Evolutionary conservation across 2,113 vertebrate species (phyloP).

Genomic region (Lethenteron reissneri): DNA sequence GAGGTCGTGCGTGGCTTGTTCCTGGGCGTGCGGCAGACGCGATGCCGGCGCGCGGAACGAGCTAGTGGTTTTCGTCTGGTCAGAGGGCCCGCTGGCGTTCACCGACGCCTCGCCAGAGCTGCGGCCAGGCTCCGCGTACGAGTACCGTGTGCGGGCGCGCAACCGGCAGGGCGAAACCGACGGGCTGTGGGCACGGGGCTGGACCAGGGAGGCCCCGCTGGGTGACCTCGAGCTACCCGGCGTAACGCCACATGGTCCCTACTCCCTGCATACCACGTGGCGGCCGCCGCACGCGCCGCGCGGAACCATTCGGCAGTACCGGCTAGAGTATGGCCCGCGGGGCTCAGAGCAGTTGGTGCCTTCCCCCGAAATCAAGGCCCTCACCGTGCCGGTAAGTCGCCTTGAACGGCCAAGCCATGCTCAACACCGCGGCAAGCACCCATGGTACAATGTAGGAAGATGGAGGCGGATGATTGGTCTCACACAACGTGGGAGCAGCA

Average conservation of each 20-base stretch:
- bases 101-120: slow-evolving; percentile 32
- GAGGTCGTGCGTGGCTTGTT: background rate
- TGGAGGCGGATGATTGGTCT: too few species aligned
- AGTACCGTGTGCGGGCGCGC: slow-evolving; percentile 35
- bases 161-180: slow-evolving; percentile 40
- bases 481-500: too few species aligned
- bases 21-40: slow-evolving; percentile 23
- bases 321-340: slow-evolving; percentile 27
- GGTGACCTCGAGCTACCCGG: slow-evolving; percentile 29
- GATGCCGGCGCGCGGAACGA: slow-evolving; percentile 29
- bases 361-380: background rate
- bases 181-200: slow-evolving; percentile 35
- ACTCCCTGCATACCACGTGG: slow-evolving; percentile 50
- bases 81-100: slow-evolving; percentile 41
- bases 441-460: too few species aligned
- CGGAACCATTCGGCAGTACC: slow-evolving; percentile 41
- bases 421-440: too few species aligned
- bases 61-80: slow-evolving; percentile 46
- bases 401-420: too few species aligned
- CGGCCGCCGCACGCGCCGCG: slow-evolving; percentile 35
- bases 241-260: slow-evolving; percentile 29
- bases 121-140: slow-evolving; percentile 38
- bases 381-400: too few species aligned
- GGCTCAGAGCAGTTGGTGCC: slow-evolving; percentile 18
- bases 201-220: slow-evolving; percentile 41